Evolutionary conservation across 2,888 invertebrate species (phyloP).

Genomic region (Amorpha juglandis): DNA sequence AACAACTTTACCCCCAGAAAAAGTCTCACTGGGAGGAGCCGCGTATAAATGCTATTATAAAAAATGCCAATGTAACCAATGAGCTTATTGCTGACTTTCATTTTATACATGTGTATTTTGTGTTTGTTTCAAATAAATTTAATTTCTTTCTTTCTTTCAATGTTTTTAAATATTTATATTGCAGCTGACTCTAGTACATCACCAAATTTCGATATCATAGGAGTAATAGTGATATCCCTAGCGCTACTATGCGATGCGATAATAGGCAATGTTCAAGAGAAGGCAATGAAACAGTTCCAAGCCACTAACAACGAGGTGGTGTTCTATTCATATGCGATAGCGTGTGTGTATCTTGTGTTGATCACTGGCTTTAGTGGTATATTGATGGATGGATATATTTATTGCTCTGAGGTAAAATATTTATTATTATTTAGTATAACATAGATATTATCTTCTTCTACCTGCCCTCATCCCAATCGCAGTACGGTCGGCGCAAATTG

Average conservation of each 20-base stretch:
- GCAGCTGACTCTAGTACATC: constrained; percentile 89
- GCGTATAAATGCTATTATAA: neutral
- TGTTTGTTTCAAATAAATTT: no score
- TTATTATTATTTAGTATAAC: neutral
- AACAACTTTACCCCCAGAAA: no score
- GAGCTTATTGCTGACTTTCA: no score
- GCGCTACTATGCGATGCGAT: constrained; percentile 97
- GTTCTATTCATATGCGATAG: constrained; percentile 95
- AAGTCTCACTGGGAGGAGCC: no score
- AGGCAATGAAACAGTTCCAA: constrained; percentile 93
- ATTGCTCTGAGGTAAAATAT: constrained; percentile 88
- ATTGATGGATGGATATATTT: constrained; percentile 88
- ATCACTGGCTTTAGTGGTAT: constrained; percentile 90
- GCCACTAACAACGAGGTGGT: constrained; percentile 96
- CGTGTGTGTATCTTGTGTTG: constrained; percentile 90
- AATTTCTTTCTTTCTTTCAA: no score
- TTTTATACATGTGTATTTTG: no score
- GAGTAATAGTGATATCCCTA: constrained; percentile 90
- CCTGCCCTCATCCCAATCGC: no score
- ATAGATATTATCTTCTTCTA: no score
- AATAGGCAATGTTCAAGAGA: constrained; percentile 98
- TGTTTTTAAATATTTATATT: constrained; percentile 43
- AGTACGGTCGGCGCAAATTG: no score
- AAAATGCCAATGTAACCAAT: no score
- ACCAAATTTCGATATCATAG: constrained; percentile 88